Base-by-base conservation (phyloP, 2,888 invertebrate genomes). In the Punctoribates punctum region DNA sequence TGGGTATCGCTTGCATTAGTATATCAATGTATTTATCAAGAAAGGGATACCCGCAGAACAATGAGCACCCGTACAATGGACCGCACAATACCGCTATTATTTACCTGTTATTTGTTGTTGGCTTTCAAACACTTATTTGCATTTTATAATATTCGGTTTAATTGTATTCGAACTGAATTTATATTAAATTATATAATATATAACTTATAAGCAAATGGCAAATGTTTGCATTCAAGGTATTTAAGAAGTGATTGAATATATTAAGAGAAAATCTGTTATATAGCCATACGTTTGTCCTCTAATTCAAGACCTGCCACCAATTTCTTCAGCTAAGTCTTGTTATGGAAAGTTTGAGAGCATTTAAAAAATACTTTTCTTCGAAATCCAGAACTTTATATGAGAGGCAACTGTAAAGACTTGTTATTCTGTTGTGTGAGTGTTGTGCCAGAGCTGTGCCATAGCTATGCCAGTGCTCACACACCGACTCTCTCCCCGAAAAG, bases 281-380 rank as follows among this genome's bases (percentile, higher is more conserved):
- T n/a, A n/a, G n/a, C n/a, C n/a, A n/a, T n/a, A n/a, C n/a, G n/a
- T n/a, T n/a, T n/a, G n/a, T n/a, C n/a, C n/a, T n/a, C n/a, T n/a
- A n/a, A n/a, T n/a, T n/a, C n/a, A n/a, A n/a, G n/a, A n/a, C n/a
- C n/a, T n/a, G n/a, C n/a, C n/a, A n/a, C n/a, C n/a, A n/a, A n/a
- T n/a, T n/a, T n/a, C 23, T 54, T n/a, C 42, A 54, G n/a, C 15
- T 54, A 8, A 23, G n/a, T 42, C 8, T 6, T 42, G 3, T 54
- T 54, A 54, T 54, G 54, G 5, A 27, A 62, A 27, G 25, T 29
- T 54, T 62, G 25, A 62, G 29, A 27, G 29, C 25, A 62, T 62
- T 62, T 62, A 62, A 62, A 62, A 62, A 29, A 62, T 62, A 62
- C 62, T 62, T 62, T 62, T 62, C 29, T 29, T 15, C 20, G 29